Percentiles rank a stretch among this genome's conserved stretches.
These are phyloP conservation scores for Melanchra persicariae DNA, from an alignment of 2,888 invertebrate genomes.

Conservation along the genomic window DNA sequence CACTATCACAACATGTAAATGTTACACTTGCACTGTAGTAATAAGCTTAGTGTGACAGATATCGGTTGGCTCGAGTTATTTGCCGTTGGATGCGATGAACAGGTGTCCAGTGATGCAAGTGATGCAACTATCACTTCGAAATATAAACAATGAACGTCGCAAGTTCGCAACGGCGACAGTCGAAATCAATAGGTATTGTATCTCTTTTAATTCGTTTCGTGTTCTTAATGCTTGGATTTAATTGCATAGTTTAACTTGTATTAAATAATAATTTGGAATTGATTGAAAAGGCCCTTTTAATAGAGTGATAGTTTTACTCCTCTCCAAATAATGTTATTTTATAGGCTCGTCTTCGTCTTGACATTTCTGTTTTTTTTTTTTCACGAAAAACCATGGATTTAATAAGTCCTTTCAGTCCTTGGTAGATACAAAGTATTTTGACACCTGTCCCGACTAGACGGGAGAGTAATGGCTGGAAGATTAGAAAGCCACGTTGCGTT, in stretches of 20 bases:
- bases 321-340: not conserved
- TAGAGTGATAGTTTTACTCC: too few relatives aligned
- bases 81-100: constrained; percentile 4
- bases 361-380: too few relatives aligned
- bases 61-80: constrained; percentile 36
- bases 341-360: not conserved
- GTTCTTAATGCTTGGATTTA: not conserved
- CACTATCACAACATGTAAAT: not conserved
- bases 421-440: not conserved
- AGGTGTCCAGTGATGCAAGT: constrained; percentile 45
- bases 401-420: not conserved
- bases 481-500: not conserved
- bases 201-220: constrained; percentile 7
- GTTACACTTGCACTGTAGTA: constrained; percentile 13
- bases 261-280: too few relatives aligned
- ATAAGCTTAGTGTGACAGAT: constrained; percentile 17
- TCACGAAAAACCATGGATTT: not conserved
- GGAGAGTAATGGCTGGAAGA: not conserved
- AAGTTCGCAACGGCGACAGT: not conserved
- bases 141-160: constrained; percentile 14
- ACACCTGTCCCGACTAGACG: not conserved
- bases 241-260: not conserved
- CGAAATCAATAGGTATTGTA: constrained; percentile 24
- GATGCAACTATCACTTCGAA: constrained; percentile 2
- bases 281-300: too few relatives aligned